Percentiles rank a stretch among this genome's conserved stretches.
Evolutionary conservation across 2,797 vertebrate genomes (phyloP).

Genomic region (Brachyalestes nurse): DNA sequence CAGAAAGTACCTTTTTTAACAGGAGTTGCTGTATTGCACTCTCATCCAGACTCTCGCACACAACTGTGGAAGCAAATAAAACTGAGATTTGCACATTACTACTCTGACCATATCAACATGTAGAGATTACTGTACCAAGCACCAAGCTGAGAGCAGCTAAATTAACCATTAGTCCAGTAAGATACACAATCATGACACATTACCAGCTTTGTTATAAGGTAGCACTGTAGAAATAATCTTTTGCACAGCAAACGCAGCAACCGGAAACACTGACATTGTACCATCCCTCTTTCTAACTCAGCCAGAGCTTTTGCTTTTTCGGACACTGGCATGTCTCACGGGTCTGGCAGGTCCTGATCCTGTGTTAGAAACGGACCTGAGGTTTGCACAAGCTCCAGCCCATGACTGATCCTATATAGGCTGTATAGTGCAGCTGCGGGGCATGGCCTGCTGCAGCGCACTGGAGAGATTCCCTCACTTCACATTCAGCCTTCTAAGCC

Average conservation of each 20-base stretch:
- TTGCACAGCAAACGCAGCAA: not conserved
- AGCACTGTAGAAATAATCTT: not conserved
- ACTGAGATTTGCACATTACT: slow-evolving; percentile 24
- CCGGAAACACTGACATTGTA: not conserved
- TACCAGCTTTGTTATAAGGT: not conserved
- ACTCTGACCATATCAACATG: slow-evolving; percentile 33
- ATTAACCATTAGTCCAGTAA: not conserved
- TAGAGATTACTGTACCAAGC: slow-evolving; percentile 30
- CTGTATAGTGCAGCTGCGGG: not conserved
- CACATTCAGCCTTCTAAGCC: not conserved
- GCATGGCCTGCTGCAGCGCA: slow-evolving; percentile 22
- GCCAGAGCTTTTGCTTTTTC: not conserved
- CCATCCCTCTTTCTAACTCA: not conserved
- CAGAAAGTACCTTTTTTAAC: not conserved
- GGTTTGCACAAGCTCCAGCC: slow-evolving; percentile 20
- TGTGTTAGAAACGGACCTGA: slow-evolving; percentile 16
- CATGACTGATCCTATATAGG: slow-evolving; percentile 14
- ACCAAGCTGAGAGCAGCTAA: slow-evolving; percentile 12
- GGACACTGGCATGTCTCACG: not conserved
- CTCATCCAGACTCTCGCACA: not conserved
- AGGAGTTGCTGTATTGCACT: not conserved
- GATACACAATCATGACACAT: slow-evolving; percentile 4
- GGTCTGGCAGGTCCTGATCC: not conserved
- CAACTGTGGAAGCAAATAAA: slow-evolving; percentile 11
- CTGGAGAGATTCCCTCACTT: slow-evolving; percentile 17